Percentiles rank a stretch among this genome's conserved stretches.
phyloP scores from a whole-genome alignment of 2,113 vertebrate species.

The Polyodon spathula region DNA sequence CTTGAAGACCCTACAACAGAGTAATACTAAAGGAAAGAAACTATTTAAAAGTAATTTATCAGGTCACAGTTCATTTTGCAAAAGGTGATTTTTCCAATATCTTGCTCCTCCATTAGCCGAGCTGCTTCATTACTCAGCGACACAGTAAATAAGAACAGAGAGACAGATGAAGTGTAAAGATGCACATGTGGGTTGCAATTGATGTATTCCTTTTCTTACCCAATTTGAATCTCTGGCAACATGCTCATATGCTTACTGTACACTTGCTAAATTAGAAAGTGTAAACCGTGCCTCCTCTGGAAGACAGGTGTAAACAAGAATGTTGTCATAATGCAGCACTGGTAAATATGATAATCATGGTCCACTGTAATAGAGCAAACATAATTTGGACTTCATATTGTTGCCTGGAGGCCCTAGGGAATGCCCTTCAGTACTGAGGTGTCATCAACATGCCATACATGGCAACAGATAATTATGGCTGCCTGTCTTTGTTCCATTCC shows the following conservation, averaged over 20 bases:
- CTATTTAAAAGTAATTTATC: too few species aligned
- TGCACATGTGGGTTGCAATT: slow-evolving; percentile 65
- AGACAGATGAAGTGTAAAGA: slow-evolving; percentile 38
- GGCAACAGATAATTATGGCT: slow-evolving; percentile 63
- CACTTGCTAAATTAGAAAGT: slow-evolving; percentile 60
- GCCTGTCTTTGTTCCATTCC: slow-evolving; percentile 62
- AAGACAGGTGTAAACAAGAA: slow-evolving; percentile 66
- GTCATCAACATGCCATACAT: slow-evolving; percentile 63
- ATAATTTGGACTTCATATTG: slow-evolving; percentile 68
- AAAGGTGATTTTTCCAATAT: slow-evolving; percentile 72
- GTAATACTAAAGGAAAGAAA: too few species aligned
- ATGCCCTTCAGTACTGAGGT: slow-evolving; percentile 49
- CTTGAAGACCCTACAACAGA: too few species aligned
- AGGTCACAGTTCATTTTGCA: slow-evolving; percentile 49
- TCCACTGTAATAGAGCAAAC: slow-evolving; percentile 47
- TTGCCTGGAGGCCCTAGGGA: slow-evolving; percentile 55
- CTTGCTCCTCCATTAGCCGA: slow-evolving; percentile 62
- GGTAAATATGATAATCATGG: slow-evolving; percentile 56
- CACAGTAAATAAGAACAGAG: slow-evolving; percentile 50
- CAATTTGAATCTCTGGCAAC: slow-evolving; percentile 67
- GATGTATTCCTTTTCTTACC: slow-evolving; percentile 69
- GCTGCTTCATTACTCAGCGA: slow-evolving; percentile 61
- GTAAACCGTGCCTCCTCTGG: slow-evolving; percentile 45
- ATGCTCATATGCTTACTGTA: slow-evolving; percentile 67
- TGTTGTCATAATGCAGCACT: slow-evolving; percentile 54